phyloP scores from a whole-genome alignment of 1,140 invertebrate genomes.

The Hypsibius dujardini region DNA sequence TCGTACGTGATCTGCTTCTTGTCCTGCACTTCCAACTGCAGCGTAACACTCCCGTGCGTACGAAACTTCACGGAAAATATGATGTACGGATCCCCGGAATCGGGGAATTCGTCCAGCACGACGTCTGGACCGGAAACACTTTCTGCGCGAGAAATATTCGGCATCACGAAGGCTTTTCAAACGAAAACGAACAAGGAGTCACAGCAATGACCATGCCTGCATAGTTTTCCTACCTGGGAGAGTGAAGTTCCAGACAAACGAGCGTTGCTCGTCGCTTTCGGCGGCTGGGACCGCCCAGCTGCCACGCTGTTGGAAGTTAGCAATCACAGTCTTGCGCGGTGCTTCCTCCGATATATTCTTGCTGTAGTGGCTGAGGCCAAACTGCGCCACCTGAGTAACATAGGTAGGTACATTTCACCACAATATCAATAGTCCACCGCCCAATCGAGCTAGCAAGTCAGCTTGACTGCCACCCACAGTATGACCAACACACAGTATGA shows the following conservation, averaged over 20 bases:
- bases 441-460: too few species aligned
- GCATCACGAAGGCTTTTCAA: too few species aligned
- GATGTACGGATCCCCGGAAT: constrained; percentile 1
- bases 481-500: too few species aligned
- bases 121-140: not conserved
- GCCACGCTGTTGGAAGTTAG: constrained; percentile 20
- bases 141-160: not conserved
- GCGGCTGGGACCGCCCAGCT: constrained; percentile 21
- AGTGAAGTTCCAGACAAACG: constrained; percentile 28
- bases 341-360: constrained; percentile 63
- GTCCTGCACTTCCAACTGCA: not conserved
- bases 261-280: constrained; percentile 22
- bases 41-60: not conserved
- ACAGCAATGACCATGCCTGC: too few species aligned
- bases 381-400: constrained; percentile 89
- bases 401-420: constrained; percentile 62
- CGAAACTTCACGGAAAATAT: not conserved
- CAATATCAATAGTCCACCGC: too few species aligned
- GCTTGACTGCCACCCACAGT: too few species aligned
- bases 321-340: constrained; percentile 37
- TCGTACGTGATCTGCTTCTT: constrained; percentile 47
- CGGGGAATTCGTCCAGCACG: not conserved
- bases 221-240: constrained; percentile 26
- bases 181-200: too few species aligned
- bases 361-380: constrained; percentile 86